A percentile compares a stretch with the other conserved stretches of the same genome.
Evolutionary conservation across 92 coral and sea anemone species (phyloP).

Genomic region (Zoanthus gigantus): DNA sequence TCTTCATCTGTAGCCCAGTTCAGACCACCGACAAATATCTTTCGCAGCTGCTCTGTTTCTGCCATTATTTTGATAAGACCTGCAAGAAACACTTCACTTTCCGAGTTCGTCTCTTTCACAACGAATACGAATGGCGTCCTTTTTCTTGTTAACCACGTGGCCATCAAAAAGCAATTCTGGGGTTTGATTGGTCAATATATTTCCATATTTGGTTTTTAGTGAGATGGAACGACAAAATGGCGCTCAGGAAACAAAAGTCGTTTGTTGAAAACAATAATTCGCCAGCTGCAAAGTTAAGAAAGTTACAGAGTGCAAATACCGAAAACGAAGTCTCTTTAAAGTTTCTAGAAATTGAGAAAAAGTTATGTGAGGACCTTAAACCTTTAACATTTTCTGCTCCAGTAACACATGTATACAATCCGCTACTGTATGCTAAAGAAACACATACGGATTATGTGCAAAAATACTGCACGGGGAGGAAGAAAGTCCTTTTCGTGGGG

Average conservation of each 20-base stretch:
- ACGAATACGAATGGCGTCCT: conserved; percentile 23
- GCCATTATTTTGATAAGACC: conserved; percentile 43
- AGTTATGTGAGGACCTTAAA: conserved; percentile 55
- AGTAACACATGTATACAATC: conserved; percentile 78
- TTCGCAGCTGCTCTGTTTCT: conserved; percentile 89
- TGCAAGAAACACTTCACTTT: not conserved
- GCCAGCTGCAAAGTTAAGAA: conserved; percentile 23
- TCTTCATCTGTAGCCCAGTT: conserved; percentile 93
- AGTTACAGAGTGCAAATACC: not conserved
- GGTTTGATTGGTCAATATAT: conserved; percentile 17
- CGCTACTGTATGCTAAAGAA: conserved; percentile 73
- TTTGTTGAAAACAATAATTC: not conserved
- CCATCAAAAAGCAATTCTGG: conserved; percentile 26
- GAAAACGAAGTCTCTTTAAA: conserved; percentile 49
- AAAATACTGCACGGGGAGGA: conserved; percentile 72
- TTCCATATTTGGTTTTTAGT: conserved; percentile 5
- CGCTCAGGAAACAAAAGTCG: not conserved
- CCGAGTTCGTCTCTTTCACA: not conserved
- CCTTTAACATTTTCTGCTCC: conserved; percentile 58
- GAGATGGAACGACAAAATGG: conserved; percentile 1
- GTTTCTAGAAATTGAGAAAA: conserved; percentile 59
- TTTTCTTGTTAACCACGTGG: conserved; percentile 36
- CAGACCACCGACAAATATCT: conserved; percentile 95
- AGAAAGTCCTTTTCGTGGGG: conserved; percentile 82
- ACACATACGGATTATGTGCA: conserved; percentile 68